These are phyloP conservation scores for Remorina albescens DNA, from an alignment of 2,797 vertebrate species.

Conservation along the genomic window DNA sequence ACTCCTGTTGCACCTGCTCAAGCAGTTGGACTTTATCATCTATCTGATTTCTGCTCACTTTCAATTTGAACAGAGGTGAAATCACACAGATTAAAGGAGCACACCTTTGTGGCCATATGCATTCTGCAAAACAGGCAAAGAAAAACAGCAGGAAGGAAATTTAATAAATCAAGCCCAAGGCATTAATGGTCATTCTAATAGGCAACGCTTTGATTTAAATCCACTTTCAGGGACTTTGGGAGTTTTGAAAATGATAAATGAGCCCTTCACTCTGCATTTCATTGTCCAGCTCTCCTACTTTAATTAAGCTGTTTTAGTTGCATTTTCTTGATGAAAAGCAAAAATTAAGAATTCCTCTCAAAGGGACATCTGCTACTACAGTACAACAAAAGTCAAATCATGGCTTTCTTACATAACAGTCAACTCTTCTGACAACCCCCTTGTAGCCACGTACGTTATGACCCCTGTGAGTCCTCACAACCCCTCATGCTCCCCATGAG, in stretches of 20 bases:
- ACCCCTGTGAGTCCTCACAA: constrained; percentile 30
- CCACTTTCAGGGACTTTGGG: neutral
- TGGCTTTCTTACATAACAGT: constrained; percentile 26
- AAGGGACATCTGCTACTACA: neutral
- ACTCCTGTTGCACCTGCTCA: constrained; percentile 40
- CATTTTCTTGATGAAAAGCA: constrained; percentile 14
- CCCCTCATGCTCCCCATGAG: constrained; percentile 37
- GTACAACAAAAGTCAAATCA: constrained; percentile 13
- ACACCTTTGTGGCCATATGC: neutral
- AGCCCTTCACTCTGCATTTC: neutral
- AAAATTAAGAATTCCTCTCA: neutral
- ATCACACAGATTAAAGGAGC: constrained; percentile 7
- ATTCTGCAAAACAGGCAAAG: neutral
- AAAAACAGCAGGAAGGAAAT: neutral
- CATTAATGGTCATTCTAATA: neutral
- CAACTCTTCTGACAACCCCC: neutral
- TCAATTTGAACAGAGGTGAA: constrained; percentile 23
- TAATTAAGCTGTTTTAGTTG: neutral
- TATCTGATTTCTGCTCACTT: neutral
- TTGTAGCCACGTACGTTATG: neutral
- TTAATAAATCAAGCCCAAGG: neutral
- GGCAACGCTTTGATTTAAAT: neutral
- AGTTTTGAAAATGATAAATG: neutral
- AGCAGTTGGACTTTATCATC: constrained; percentile 8
- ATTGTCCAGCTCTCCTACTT: neutral